A percentile compares a stretch with the other conserved stretches of the same genome.
phyloP scores from a whole-genome alignment of 2,113 vertebrate species.

The Carassius auratus region DNA sequence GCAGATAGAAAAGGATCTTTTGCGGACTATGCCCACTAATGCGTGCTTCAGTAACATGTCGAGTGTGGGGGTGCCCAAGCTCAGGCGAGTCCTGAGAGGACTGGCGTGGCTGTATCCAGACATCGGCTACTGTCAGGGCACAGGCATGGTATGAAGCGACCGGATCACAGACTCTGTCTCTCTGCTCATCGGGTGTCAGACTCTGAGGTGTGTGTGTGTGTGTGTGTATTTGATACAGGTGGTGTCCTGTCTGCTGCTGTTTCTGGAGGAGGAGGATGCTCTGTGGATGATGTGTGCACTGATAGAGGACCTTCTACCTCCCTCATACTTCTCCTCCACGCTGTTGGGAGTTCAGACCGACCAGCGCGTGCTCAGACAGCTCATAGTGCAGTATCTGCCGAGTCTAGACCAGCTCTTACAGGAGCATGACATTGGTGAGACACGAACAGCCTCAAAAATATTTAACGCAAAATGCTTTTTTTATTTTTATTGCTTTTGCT shows the following conservation, averaged over 20 bases:
- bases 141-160: conserved; percentile 91
- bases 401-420: conserved; percentile 90
- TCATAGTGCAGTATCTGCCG: conserved; percentile 94
- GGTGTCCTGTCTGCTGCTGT: conserved; percentile 92
- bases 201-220: background rate
- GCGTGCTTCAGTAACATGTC: conserved; percentile 88
- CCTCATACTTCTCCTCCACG: conserved; percentile 95
- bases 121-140: conserved; percentile 98
- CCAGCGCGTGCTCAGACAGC: conserved; percentile 93
- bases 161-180: background rate
- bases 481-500: background rate
- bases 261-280: conserved; percentile 94
- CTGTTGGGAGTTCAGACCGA: conserved; percentile 95
- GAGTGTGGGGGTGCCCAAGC: conserved; percentile 90
- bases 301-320: conserved; percentile 92
- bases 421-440: conserved; percentile 95
- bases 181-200: background rate
- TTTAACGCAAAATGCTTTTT: background rate
- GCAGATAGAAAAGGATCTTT: conserved; percentile 96
- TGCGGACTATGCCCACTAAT: conserved; percentile 96
- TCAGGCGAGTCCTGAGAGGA: conserved; percentile 88
- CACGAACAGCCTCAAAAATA: background rate
- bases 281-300: conserved; percentile 99
- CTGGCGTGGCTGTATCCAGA: conserved; percentile 98
- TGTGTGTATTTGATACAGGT: conserved; percentile 77